These are phyloP conservation scores for Acronicta aceris DNA, from an alignment of 2,888 invertebrate species.

Conservation along the genomic window DNA sequence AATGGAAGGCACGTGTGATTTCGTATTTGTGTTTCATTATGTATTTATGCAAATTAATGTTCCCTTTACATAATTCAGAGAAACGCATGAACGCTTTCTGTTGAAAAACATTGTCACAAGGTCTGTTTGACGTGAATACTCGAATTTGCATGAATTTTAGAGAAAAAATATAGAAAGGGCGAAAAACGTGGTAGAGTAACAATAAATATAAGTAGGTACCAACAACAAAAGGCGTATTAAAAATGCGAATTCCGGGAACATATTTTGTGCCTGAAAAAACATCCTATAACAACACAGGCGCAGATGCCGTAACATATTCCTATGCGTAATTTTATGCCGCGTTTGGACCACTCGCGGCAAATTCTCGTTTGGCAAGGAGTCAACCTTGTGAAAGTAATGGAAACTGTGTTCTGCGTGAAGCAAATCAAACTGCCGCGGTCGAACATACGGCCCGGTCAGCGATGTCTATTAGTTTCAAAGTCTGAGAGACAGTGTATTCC, in stretches of 20 bases:
- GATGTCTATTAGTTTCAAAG: too few species aligned
- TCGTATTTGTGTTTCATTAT: slow-evolving; percentile 35
- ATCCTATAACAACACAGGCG: too few species aligned
- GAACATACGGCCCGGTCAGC: too few species aligned
- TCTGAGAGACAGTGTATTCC: too few species aligned
- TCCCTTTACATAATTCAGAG: slow-evolving; percentile 40
- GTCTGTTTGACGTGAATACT: slow-evolving; percentile 22
- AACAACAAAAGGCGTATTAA: neutral
- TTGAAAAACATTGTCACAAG: slow-evolving; percentile 32
- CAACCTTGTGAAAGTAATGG: neutral
- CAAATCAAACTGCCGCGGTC: too few species aligned
- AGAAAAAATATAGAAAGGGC: too few species aligned
- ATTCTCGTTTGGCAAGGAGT: too few species aligned
- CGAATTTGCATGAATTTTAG: slow-evolving; percentile 32
- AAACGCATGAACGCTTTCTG: slow-evolving; percentile 33
- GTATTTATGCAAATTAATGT: slow-evolving; percentile 46
- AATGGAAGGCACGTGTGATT: slow-evolving; percentile 13
- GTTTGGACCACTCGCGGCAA: too few species aligned
- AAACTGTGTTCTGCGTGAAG: slow-evolving; percentile 7
- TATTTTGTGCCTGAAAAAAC: neutral
- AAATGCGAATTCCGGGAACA: neutral
- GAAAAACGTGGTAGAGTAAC: neutral
- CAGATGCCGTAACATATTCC: too few species aligned
- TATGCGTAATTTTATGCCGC: too few species aligned
- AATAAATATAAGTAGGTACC: too few species aligned